phyloP scores from a whole-genome alignment of 2,888 invertebrate species.

The Pimpla rufipes region DNA sequence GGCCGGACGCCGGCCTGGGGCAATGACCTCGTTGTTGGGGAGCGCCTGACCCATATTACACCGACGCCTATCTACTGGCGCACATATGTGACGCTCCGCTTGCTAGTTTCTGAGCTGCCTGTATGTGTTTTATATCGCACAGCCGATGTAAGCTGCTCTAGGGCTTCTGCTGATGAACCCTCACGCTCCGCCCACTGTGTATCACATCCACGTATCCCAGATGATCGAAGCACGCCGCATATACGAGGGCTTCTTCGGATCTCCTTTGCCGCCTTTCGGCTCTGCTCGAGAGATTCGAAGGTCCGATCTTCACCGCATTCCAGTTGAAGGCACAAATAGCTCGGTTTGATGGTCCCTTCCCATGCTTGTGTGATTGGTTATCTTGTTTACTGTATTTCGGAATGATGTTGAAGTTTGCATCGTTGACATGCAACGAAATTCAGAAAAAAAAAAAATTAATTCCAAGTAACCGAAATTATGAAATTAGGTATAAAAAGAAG shows the following conservation, averaged over 20 bases:
- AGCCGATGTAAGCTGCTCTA: conserved; percentile 30
- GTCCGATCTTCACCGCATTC: neutral
- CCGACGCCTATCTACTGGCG: conserved; percentile 68
- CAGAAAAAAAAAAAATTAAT: no score
- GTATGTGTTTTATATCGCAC: conserved; percentile 17
- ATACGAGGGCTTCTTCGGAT: conserved; percentile 10
- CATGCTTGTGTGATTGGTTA: no score
- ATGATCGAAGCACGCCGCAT: conserved; percentile 16
- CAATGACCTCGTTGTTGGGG: conserved; percentile 79
- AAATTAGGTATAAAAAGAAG: no score
- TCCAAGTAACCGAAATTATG: no score
- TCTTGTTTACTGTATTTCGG: no score
- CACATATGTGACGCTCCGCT: conserved; percentile 40
- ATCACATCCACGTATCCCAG: neutral
- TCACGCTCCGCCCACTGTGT: conserved; percentile 19
- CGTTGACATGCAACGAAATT: no score
- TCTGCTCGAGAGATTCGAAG: neutral
- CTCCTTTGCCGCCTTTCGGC: neutral
- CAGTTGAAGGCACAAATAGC: neutral
- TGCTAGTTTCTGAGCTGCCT: conserved; percentile 8
- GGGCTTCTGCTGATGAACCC: conserved; percentile 25
- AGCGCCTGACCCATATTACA: conserved; percentile 79
- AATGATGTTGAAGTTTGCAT: no score
- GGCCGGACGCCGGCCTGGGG: conserved; percentile 71
- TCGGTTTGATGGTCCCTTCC: no score